These are phyloP conservation scores for Cataglyphis hispanica DNA, from an alignment of 1,140 invertebrate genomes.

Conservation along the genomic window DNA sequence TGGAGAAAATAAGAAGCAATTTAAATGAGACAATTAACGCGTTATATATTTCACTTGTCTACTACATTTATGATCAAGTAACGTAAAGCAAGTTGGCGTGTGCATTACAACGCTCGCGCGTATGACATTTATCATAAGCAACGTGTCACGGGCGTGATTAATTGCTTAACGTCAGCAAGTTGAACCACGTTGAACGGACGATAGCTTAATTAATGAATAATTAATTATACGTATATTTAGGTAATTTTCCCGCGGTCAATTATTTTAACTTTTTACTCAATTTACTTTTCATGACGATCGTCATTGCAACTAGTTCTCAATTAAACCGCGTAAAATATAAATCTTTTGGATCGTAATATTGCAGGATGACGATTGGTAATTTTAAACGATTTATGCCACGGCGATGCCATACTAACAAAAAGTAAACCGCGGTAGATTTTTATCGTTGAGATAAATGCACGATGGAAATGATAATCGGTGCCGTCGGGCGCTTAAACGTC, in stretches of 20 bases:
- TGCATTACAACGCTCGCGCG: conserved; percentile 20
- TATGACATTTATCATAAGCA: conserved; percentile 62
- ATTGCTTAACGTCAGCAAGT: conserved; percentile 53
- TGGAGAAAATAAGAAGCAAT: background rate
- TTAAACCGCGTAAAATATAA: background rate
- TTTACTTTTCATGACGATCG: background rate
- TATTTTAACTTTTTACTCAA: conserved; percentile 38
- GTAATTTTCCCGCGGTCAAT: conserved; percentile 39
- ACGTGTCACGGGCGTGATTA: conserved; percentile 54
- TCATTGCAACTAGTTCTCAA: background rate
- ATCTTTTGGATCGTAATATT: conserved; percentile 16
- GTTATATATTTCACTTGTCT: conserved; percentile 7
- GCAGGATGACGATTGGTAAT: background rate
- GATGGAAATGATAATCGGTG: conserved; percentile 31
- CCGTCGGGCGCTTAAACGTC: conserved; percentile 28
- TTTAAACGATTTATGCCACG: conserved; percentile 12
- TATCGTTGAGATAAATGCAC: conserved; percentile 37
- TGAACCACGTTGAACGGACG: conserved; percentile 28
- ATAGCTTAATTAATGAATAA: conserved; percentile 63
- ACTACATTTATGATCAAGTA: conserved; percentile 4
- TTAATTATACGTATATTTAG: conserved; percentile 54
- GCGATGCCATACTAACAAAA: background rate
- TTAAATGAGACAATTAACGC: conserved; percentile 22
- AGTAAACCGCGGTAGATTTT: conserved; percentile 44
- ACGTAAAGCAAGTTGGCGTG: conserved; percentile 39